These are phyloP conservation scores for Leucoraja ocellata DNA, from an alignment of 2,797 vertebrate genomes.

Conservation along the genomic window DNA sequence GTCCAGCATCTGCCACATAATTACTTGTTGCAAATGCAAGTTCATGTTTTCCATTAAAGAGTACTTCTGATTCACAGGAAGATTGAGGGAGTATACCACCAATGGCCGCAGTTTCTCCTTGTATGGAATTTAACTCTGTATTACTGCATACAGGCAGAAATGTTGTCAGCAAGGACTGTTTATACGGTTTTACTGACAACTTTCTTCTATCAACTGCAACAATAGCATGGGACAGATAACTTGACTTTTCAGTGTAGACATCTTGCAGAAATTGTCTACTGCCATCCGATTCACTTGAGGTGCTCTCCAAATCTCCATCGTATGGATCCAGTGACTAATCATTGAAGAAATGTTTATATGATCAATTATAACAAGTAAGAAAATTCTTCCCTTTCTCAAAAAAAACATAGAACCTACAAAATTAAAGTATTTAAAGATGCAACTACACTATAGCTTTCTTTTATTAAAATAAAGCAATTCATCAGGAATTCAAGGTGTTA, in stretches of 20 bases:
- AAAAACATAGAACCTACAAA: too few species aligned
- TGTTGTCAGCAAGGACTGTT: not conserved
- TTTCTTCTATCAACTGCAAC: constrained; percentile 27
- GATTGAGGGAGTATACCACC: constrained; percentile 54
- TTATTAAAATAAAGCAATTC: not conserved
- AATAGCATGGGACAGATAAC: not conserved
- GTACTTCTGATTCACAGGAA: constrained; percentile 46
- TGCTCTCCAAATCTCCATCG: constrained; percentile 72
- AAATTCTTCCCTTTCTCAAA: not conserved
- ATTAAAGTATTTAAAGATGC: not conserved
- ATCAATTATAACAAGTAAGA: not conserved
- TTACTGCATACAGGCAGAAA: constrained; percentile 34
- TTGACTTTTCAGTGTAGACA: not conserved
- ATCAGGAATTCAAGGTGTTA: not conserved
- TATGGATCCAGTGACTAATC: constrained; percentile 70
- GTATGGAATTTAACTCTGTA: constrained; percentile 17
- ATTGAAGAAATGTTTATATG: constrained; percentile 17
- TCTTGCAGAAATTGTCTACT: constrained; percentile 42
- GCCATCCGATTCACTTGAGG: constrained; percentile 44
- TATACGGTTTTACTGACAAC: not conserved
- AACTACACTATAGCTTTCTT: not conserved
- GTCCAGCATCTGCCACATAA: not conserved
- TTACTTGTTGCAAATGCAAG: not conserved
- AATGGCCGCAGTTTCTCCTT: constrained; percentile 37
- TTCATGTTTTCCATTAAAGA: not conserved